Base-by-base conservation (phyloP, 2,888 invertebrate species). In the Phoenoteleia sp. region DNA sequence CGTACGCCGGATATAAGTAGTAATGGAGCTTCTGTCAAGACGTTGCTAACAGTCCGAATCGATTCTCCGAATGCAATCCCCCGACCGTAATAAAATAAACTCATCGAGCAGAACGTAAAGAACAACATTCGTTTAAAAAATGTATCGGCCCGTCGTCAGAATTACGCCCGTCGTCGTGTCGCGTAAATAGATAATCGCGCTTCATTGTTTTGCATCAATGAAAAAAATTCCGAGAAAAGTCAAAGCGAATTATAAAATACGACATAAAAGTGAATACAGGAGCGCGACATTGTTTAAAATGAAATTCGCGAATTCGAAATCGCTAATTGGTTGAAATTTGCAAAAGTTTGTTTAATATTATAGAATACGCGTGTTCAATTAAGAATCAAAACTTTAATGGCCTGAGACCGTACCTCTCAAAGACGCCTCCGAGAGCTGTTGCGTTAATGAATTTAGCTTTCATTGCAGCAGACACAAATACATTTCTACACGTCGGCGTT, bases 151-250 rank as follows among this genome's bases (percentile, higher is more conserved):
- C 49, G 80, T 72, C 80, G 80, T 29, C 45, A 66, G 56, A 71
- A 79, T 71, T 71, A 71, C 74, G 71, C 33, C 39, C 62, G 62
- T 71, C 71, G 79, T 71, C 79, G 64, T 49, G 54, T n/a, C 72
- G 36, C 49, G 72, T 81, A 81, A 81, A 81, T 81, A 81, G 66
- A 81, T 81, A 81, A 81, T 81, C 72, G 67, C 66, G 81, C 11
- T 81, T 81, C 81, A 81, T 81, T 81, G 81, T 75, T 81, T 81
- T 75, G 81, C 74, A 69, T 75, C 69, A 69, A 75, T 81, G 75
- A 69, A 74, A 81, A 81, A 81, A 81, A 75, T 75, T 75, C 60
- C 52, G 69, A 67, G 75, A 75, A 36, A 42, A 75, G 75, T 81
- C 81, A 81, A 81, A 81, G 81, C 81, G 81, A 81, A 81, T 81